These are phyloP conservation scores for Phodopus roborovskii DNA, from an alignment of 2,113 vertebrate species.

Conservation along the genomic window DNA sequence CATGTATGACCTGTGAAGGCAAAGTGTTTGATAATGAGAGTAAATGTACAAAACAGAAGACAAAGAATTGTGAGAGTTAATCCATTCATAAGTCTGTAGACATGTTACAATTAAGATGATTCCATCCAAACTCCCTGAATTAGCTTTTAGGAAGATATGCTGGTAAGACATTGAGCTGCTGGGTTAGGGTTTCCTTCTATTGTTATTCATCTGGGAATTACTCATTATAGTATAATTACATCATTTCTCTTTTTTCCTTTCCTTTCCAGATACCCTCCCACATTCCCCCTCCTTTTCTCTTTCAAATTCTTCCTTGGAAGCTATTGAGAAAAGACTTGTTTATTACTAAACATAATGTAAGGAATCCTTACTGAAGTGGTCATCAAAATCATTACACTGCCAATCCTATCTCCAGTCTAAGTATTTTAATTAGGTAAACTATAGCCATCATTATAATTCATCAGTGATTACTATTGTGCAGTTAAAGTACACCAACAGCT, in stretches of 20 bases:
- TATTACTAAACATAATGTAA: background rate
- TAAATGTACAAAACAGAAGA: background rate
- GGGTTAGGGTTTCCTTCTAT: background rate
- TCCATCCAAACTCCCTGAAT: background rate
- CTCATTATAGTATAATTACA: background rate
- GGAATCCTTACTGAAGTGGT: background rate
- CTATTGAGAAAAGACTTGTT: background rate
- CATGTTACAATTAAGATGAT: background rate
- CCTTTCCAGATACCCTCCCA: fast-evolving
- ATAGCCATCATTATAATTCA: background rate
- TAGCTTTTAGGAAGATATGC: background rate
- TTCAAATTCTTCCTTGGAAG: background rate
- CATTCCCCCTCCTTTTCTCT: background rate
- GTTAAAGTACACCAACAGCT: background rate
- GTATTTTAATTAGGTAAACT: background rate
- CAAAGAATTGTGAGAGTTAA: background rate
- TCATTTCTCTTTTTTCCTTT: background rate
- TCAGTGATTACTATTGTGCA: background rate
- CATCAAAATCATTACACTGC: background rate
- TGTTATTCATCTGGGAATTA: background rate
- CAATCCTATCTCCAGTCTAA: background rate
- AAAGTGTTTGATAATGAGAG: background rate
- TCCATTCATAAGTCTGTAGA: slow-evolving; percentile 3
- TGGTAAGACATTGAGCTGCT: background rate
- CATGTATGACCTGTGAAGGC: background rate